Evolutionary conservation across 2,888 invertebrate genomes (phyloP), one percentile per base, ranked within the genome.

Genomic region (Gortyna flavago): DNA sequence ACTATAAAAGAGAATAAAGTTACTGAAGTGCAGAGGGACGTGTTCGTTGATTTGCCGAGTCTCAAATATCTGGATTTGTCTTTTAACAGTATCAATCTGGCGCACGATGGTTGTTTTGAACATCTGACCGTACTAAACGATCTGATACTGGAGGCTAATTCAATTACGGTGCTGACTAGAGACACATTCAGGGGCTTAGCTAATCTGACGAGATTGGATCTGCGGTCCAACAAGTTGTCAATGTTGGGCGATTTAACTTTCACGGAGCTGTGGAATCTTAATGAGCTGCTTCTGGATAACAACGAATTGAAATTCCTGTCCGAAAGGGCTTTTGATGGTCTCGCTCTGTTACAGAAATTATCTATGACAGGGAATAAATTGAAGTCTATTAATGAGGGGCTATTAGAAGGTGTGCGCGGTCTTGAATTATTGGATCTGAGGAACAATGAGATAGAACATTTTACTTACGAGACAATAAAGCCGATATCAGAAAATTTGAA

Each of bases 61-160:
- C 95, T 98, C 89, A 97, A 97, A 91, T 97, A 98, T 86, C 97
- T 99, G 82, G 98, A 98, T 92, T 97, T 99, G 86, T 98, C 99
- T 92, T 98, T 98, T 92, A 99, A 99, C 95, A 98, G 97, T 90
- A 97, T 99, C 86, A 98, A 98, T 90, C 97, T 98, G 71, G 97
- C 99, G 66, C 99, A 99, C 90, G 99, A 99, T 85, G 98, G 98
- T 87, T 98, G 99, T 81, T 99, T 98, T 92, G 97, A 97, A 89
- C 97, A 98, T 90, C 95, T 98, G 92, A 97, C 97, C 32, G 97
- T 98, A 85, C 97, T 99, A 77, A 97, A 98, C 82, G 98, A 98
- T 89, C 96, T 99, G 85, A 98, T 99, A 92, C 95, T 99, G 88
- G 98, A 98, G 90, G 97, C 97, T 86, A 98, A 98, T 96, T 97